Evolutionary conservation across 2,888 invertebrate species (phyloP).

Genomic region (Choristoneura rosaceana): DNA sequence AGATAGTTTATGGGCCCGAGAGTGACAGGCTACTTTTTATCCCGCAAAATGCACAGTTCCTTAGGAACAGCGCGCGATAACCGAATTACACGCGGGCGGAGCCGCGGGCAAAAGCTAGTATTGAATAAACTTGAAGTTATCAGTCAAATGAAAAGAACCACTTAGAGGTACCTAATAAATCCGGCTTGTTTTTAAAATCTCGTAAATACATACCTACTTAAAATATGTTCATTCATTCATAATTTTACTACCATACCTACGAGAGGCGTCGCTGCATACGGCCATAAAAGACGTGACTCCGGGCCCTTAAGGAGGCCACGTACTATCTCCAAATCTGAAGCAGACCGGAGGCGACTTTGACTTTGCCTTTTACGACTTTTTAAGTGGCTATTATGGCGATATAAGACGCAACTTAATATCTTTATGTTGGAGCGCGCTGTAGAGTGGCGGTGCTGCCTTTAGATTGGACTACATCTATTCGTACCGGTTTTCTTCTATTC

Average conservation of each 20-base stretch:
- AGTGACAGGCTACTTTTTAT: no score
- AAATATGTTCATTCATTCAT: neutral
- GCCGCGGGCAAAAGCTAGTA: no score
- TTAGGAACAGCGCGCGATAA: no score
- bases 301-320: conserved; percentile 11
- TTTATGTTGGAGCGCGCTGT: conserved; percentile 59
- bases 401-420: conserved; percentile 72
- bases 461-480: conserved; percentile 1
- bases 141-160: no score
- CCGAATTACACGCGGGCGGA: no score
- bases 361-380: conserved; percentile 77
- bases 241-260: neutral
- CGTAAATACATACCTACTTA: no score
- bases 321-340: conserved; percentile 56
- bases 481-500: neutral
- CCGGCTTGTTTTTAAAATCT: no score
- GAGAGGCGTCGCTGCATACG: neutral
- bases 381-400: conserved; percentile 77
- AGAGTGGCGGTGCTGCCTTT: conserved; percentile 59
- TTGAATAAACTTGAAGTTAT: no score
- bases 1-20: no score
- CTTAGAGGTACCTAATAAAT: no score
- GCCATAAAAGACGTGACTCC: conserved; percentile 23
- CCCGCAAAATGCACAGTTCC: no score
- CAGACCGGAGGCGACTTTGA: conserved; percentile 60